These are phyloP conservation scores for Plusia festucae DNA, from an alignment of 2,888 invertebrate genomes.

Conservation along the genomic window DNA sequence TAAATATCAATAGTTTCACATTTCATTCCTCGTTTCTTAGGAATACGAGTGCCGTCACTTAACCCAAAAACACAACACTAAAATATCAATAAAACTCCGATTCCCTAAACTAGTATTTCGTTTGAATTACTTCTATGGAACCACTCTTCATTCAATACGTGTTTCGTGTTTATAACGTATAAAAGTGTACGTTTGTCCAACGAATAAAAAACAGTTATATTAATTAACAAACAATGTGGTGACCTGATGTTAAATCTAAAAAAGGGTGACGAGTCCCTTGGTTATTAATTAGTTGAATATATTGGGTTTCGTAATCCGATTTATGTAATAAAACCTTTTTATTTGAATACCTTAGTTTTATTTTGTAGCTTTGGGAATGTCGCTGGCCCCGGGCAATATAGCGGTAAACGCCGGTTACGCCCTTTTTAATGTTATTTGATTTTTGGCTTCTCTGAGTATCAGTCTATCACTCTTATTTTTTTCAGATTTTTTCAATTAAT, in stretches of 20 bases:
- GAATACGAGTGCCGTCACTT: neutral
- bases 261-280: slow-evolving; percentile 37
- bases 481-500: no score
- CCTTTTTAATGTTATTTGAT: no score
- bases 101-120: slow-evolving; percentile 17
- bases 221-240: slow-evolving; percentile 54
- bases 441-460: no score
- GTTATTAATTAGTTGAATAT: slow-evolving; percentile 52
- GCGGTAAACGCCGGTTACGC: no score
- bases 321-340: slow-evolving; percentile 39
- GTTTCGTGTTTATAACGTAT: slow-evolving; percentile 32
- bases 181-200: slow-evolving; percentile 35
- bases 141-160: slow-evolving; percentile 36
- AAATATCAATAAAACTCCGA: slow-evolving; percentile 19
- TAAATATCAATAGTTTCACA: neutral
- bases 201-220: slow-evolving; percentile 47
- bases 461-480: no score
- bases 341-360: slow-evolving; percentile 29
- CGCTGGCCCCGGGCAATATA: no score
- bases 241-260: slow-evolving; percentile 36
- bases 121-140: slow-evolving; percentile 23
- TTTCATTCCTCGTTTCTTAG: neutral
- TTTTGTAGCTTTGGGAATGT: slow-evolving; percentile 7
- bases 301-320: slow-evolving; percentile 30
- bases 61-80: neutral